Percentiles rank a stretch among this genome's conserved stretches.
Conservation (phyloP, 2,888 invertebrate species). For the Nymphalis urticae region DNA sequence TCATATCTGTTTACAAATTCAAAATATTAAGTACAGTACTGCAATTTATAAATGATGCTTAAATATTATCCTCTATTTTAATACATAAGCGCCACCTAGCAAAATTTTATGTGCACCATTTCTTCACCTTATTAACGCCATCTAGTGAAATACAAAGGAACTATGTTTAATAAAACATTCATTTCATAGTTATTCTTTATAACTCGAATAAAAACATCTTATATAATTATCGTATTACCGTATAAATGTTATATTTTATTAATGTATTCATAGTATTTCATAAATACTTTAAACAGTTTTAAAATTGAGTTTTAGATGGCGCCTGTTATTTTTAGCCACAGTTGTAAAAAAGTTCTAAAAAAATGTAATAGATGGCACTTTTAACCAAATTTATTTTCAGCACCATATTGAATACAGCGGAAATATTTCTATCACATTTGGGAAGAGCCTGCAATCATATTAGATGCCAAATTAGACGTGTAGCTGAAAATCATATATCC, state of each 20-base stretch:
- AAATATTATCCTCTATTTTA: neutral
- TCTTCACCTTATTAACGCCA: neutral
- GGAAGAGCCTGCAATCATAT: conserved; percentile 41
- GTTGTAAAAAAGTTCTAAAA: neutral
- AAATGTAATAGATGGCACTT: conserved; percentile 34
- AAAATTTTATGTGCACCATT: neutral
- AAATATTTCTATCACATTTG: conserved; percentile 47
- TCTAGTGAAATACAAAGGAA: neutral
- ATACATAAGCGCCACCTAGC: neutral
- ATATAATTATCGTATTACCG: neutral
- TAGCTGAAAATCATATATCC: conserved; percentile 50
- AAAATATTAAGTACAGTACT: no score
- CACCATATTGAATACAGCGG: conserved; percentile 47
- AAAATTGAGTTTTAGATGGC: neutral
- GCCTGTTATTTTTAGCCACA: neutral
- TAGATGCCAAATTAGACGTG: conserved; percentile 44
- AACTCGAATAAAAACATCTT: neutral
- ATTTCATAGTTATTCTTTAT: no score
- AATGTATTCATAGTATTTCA: neutral
- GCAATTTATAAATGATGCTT: no score
- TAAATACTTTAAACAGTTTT: no score
- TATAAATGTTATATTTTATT: neutral
- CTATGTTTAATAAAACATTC: neutral
- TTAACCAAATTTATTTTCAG: conserved; percentile 44
- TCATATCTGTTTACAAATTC: no score